phyloP scores from a whole-genome alignment of 2,888 invertebrate genomes.

The Protophormia terraenovae region DNA sequence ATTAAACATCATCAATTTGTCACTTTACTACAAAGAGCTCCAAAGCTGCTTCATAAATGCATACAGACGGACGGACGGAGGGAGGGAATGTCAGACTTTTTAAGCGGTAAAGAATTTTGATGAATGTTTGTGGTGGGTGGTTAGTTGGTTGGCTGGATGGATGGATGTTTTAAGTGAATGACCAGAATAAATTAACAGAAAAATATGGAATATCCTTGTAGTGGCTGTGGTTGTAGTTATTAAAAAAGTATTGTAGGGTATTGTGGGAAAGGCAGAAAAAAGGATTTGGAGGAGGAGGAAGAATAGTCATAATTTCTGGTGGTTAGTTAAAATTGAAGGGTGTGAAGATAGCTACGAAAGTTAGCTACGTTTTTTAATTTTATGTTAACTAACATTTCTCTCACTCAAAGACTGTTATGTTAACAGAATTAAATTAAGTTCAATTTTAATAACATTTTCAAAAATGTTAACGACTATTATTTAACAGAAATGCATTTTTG shows the following conservation, averaged over 20 bases:
- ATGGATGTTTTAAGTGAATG: conserved; percentile 28
- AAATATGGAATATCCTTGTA: conserved; percentile 29
- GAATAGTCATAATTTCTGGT: no score
- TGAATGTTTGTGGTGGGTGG: conserved; percentile 5
- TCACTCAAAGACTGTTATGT: no score
- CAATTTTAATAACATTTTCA: no score
- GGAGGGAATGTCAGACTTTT: not conserved
- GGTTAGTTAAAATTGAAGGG: no score
- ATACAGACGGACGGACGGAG: not conserved
- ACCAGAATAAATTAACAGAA: conserved; percentile 51
- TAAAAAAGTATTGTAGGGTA: conserved; percentile 2
- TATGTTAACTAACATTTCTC: no score
- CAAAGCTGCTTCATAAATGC: not conserved
- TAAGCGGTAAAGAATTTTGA: conserved; percentile 30
- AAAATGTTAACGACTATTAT: no score
- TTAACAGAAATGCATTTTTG: no score
- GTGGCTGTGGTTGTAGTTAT: conserved; percentile 19
- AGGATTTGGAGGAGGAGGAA: no score
- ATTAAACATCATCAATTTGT: conserved; percentile 45
- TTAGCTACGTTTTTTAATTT: no score
- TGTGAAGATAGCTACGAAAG: no score
- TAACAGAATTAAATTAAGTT: no score
- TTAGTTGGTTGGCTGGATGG: not conserved
- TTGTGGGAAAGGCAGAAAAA: not conserved
- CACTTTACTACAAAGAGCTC: conserved; percentile 2